phyloP scores from a whole-genome alignment of 2,113 vertebrate genomes.

The Dromiciops gliroides region DNA sequence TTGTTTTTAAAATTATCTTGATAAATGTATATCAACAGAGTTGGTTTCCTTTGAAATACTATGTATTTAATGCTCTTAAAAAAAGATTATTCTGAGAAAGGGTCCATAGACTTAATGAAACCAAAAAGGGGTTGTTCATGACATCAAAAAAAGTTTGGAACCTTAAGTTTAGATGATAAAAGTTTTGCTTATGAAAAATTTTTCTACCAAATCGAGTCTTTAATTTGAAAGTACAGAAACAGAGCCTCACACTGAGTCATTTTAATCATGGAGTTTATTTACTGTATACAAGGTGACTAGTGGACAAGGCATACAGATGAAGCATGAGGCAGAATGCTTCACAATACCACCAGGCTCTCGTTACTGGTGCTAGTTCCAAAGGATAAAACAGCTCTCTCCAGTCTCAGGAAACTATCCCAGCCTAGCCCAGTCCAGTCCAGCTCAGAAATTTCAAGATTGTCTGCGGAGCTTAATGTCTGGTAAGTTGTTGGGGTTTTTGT shows the following conservation, averaged over 20 bases:
- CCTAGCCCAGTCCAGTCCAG: too few relatives aligned
- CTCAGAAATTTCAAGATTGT: background rate
- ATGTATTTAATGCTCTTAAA: too few relatives aligned
- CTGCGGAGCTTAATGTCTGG: background rate
- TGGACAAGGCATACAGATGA: background rate
- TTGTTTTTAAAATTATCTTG: background rate
- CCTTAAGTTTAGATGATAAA: background rate
- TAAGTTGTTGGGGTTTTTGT: background rate
- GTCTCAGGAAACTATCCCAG: background rate
- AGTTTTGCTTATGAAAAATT: background rate
- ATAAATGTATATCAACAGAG: background rate
- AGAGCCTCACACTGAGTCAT: background rate
- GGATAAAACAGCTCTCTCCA: background rate
- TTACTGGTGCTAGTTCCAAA: background rate
- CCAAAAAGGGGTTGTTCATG: background rate
- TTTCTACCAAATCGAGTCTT: background rate
- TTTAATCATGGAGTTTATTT: background rate
- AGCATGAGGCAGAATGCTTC: background rate
- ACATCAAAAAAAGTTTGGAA: background rate
- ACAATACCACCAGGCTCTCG: background rate
- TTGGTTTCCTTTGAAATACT: background rate
- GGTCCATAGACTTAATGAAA: too few relatives aligned
- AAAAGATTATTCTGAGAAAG: background rate
- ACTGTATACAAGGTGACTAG: background rate
- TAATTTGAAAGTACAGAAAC: background rate